phyloP scores from a whole-genome alignment of 2,888 invertebrate genomes.

The Serrognathus titanus region DNA sequence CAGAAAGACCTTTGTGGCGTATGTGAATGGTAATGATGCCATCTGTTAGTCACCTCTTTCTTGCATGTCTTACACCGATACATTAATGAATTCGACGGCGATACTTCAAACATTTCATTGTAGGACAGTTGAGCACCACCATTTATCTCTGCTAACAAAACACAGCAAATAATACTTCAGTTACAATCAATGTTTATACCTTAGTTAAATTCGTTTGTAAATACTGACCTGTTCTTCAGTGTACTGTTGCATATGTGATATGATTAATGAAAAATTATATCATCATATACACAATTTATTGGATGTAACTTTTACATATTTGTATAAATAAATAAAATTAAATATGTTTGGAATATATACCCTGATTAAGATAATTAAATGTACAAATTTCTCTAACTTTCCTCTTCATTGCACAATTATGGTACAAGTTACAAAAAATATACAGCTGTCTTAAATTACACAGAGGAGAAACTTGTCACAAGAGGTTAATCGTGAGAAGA shows the following conservation, averaged over 20 bases:
- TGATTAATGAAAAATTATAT: background rate
- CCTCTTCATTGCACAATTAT: background rate
- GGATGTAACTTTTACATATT: constrained; percentile 18
- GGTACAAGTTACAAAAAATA: background rate
- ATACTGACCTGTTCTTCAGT: too few relatives aligned
- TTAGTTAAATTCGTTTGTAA: too few relatives aligned
- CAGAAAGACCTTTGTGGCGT: constrained; percentile 76
- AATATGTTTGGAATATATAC: constrained; percentile 40
- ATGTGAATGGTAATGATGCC: constrained; percentile 86
- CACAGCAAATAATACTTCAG: background rate
- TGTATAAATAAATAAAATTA: constrained; percentile 31
- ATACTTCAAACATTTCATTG: constrained; percentile 77
- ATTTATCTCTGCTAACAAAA: constrained; percentile 23
- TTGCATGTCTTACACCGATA: constrained; percentile 81
- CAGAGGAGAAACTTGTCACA: too few relatives aligned
- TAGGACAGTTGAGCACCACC: constrained; percentile 58
- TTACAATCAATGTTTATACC: background rate
- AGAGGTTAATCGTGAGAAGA: too few relatives aligned
- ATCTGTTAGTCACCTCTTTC: constrained; percentile 83
- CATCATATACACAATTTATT: constrained; percentile 9
- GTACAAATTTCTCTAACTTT: constrained; percentile 8
- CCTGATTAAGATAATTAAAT: constrained; percentile 38
- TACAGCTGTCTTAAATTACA: background rate
- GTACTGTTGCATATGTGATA: too few relatives aligned
- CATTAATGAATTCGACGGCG: constrained; percentile 66